phyloP scores from a whole-genome alignment of 2,113 vertebrate species.

The Castor canadensis region DNA sequence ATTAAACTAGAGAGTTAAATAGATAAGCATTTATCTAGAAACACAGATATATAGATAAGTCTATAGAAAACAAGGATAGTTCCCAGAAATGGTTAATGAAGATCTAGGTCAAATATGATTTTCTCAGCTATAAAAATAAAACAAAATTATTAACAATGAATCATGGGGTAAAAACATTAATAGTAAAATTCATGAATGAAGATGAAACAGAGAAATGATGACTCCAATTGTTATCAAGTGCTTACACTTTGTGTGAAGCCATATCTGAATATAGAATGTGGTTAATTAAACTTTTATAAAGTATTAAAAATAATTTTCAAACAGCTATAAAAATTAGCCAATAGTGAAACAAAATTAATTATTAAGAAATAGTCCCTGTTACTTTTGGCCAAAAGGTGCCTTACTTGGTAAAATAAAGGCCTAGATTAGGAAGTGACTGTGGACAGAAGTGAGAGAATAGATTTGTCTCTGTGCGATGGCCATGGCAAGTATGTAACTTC shows the following conservation, averaged over 20 bases:
- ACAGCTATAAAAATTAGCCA: not conserved
- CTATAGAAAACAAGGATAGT: not conserved
- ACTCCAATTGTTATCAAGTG: rapidly evolving
- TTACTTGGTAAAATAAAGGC: not conserved
- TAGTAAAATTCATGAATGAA: not conserved
- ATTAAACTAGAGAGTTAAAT: not conserved
- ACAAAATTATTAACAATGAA: not conserved
- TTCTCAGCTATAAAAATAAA: not conserved
- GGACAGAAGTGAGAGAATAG: not conserved
- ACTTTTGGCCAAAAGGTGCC: not conserved
- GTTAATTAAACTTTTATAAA: not conserved
- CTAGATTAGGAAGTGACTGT: not conserved
- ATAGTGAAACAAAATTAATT: not conserved
- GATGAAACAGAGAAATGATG: not conserved
- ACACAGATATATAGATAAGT: not conserved
- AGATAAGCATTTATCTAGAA: not conserved
- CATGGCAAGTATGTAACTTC: not conserved
- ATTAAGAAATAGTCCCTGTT: not conserved
- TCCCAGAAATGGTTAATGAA: not conserved
- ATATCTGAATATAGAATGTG: not conserved
- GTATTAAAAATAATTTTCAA: not conserved
- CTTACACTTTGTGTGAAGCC: rapidly evolving
- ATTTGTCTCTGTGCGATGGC: too few relatives aligned
- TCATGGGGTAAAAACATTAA: not conserved
- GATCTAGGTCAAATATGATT: not conserved